A percentile compares a stretch with the other conserved stretches of the same genome.
Evolutionary conservation across 2,113 vertebrate genomes (phyloP).

Genomic region (Chinchilla lanigera): DNA sequence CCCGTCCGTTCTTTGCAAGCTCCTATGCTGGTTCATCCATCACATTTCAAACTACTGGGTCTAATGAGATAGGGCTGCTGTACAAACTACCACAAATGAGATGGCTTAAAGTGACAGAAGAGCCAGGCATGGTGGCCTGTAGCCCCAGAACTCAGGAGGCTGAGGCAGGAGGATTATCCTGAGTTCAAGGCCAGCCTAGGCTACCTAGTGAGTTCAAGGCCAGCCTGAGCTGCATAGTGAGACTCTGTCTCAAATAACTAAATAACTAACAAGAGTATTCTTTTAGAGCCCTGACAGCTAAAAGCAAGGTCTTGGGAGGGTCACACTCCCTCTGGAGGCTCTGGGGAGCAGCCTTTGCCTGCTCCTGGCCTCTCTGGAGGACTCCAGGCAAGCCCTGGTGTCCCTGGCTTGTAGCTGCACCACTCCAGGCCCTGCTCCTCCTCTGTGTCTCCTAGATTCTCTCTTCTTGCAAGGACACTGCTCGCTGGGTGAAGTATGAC

Average conservation of each 20-base stretch:
- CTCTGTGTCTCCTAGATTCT: neutral
- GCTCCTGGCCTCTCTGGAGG: neutral
- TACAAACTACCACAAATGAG: neutral
- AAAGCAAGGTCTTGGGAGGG: neutral
- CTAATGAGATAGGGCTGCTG: neutral
- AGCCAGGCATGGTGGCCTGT: neutral
- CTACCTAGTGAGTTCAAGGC: too few relatives aligned
- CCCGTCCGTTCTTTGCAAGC: neutral
- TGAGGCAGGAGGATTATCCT: neutral
- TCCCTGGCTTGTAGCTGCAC: neutral
- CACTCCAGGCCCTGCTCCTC: neutral
- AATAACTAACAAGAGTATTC: neutral
- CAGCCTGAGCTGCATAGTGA: too few relatives aligned
- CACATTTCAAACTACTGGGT: neutral
- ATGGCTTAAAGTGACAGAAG: neutral
- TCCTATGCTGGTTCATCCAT: neutral
- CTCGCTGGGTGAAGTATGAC: too few relatives aligned
- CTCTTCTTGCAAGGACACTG: neutral
- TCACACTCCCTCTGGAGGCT: neutral
- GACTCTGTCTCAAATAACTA: too few relatives aligned
- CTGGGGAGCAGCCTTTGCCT: neutral
- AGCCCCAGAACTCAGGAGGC: neutral
- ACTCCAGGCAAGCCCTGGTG: neutral
- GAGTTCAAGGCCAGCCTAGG: neutral
- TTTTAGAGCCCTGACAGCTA: neutral